Percentiles rank a stretch among this genome's conserved stretches.
Conservation (phyloP, 2,113 vertebrate species). For the Philantomba maxwellii region DNA sequence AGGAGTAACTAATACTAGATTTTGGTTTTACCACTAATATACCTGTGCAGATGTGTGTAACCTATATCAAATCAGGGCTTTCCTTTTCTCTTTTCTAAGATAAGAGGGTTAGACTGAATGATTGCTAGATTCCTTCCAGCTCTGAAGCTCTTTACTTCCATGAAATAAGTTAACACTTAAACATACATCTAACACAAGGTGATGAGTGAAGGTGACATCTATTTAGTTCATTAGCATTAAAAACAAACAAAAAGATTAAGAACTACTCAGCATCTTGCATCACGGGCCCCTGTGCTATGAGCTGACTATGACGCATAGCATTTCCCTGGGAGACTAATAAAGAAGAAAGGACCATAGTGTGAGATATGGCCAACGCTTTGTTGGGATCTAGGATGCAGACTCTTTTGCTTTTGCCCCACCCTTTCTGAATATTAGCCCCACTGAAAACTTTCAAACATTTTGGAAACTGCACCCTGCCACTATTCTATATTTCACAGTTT, state of each 20-base stretch:
- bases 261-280: rapidly evolving
- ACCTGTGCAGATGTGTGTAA: not conserved
- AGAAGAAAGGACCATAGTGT: not conserved
- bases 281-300: not conserved
- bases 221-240: not conserved
- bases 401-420: not conserved
- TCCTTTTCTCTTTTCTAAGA: not conserved
- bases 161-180: not conserved
- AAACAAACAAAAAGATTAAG: not conserved
- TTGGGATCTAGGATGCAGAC: not conserved
- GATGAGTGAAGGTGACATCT: not conserved
- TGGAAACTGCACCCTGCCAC: not conserved
- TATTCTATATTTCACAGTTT: not conserved
- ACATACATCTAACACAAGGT: not conserved
- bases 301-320: not conserved
- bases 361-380: not conserved
- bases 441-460: not conserved
- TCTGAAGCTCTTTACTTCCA: not conserved
- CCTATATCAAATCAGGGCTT: not conserved
- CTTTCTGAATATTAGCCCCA: not conserved
- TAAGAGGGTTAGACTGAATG: not conserved
- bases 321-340: not conserved
- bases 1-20: not conserved
- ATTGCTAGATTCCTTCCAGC: not conserved
- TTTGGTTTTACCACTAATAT: not conserved